phyloP scores from a whole-genome alignment of 2,113 vertebrate species.

The Collichthys lucidus region DNA sequence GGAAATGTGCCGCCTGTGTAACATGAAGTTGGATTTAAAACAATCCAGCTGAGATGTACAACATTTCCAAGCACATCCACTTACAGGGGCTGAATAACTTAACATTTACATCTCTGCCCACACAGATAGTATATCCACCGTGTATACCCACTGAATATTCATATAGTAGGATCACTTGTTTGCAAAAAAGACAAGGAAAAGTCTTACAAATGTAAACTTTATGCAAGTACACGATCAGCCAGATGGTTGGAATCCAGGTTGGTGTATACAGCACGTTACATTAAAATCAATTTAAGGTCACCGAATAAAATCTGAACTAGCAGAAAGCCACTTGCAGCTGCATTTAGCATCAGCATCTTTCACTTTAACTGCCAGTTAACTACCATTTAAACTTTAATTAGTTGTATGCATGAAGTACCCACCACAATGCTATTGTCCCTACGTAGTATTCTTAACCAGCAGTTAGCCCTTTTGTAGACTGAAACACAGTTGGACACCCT shows the following conservation, averaged over 20 bases:
- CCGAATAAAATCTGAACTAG: not conserved
- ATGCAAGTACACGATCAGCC: not conserved
- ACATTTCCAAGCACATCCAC: conserved; percentile 36
- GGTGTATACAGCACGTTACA: not conserved
- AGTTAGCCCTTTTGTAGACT: not conserved
- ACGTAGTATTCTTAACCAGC: not conserved
- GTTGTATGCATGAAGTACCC: not conserved
- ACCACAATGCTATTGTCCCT: not conserved
- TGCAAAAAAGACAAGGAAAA: not conserved
- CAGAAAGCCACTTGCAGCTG: not conserved
- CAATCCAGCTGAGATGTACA: conserved; percentile 26
- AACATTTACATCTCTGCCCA: conserved; percentile 62
- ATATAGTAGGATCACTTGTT: conserved; percentile 11
- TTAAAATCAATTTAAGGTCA: not conserved
- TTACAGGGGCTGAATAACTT: conserved; percentile 52
- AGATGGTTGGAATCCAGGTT: not conserved
- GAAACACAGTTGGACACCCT: not conserved
- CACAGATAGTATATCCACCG: conserved; percentile 26
- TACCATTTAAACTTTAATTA: not conserved
- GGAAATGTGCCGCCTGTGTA: conserved; percentile 1
- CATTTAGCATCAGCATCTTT: not conserved
- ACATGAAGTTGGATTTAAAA: conserved; percentile 41
- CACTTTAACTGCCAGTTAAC: not conserved
- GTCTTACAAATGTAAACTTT: not conserved
- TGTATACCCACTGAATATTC: conserved; percentile 31